Evolutionary conservation across 2,797 vertebrate genomes (phyloP), one percentile per base, ranked within the genome.

Genomic region (Takifugu ocellatus): DNA sequence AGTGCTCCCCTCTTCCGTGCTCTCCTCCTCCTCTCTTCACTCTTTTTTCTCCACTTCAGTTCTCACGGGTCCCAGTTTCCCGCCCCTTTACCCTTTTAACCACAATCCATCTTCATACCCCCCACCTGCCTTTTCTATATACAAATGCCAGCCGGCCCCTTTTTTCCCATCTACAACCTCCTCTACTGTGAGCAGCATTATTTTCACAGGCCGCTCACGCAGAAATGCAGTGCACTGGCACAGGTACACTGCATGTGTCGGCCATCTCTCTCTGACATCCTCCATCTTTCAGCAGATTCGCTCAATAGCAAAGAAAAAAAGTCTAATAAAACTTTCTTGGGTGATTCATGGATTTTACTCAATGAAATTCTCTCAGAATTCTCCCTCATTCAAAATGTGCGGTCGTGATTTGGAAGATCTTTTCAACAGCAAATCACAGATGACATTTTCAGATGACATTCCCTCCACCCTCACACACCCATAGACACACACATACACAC

Each of bases 161-260:
- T 17, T 51, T 59, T 66, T 60, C 29, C 59, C 43, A 70, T 39
- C 65, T 48, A 54, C 43, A 62, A 62, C 49, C 59, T 57, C 51
- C 48, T 64, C 49, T 64, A 55, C 68, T 70, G 65, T 56, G 49
- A 44, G 17, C 62, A 73, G 68, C 56, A 57, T 66, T 79, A 70
- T 76, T 70, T 88, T 84, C 62, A 68, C 71, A 89, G 78, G 86
- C 83, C 79, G 83, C 84, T 89, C 87, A 88, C 72, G 72, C 74
- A 88, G 83, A 89, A 85, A 85, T 88, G 86, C 85, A 83, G 86
- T 54, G 78, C 51, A 79, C 82, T 86, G 80, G 75, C 83, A 80
- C 21, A 21, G 21, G 21, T 21, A 21, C 21, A 21, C 21, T 21
- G 21, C 21, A 21, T 21, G 24, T 83, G 79, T 81, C 78, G 83